Base-by-base conservation (phyloP, 2,797 vertebrate genomes). In the Arrhamphus sclerolepis region DNA sequence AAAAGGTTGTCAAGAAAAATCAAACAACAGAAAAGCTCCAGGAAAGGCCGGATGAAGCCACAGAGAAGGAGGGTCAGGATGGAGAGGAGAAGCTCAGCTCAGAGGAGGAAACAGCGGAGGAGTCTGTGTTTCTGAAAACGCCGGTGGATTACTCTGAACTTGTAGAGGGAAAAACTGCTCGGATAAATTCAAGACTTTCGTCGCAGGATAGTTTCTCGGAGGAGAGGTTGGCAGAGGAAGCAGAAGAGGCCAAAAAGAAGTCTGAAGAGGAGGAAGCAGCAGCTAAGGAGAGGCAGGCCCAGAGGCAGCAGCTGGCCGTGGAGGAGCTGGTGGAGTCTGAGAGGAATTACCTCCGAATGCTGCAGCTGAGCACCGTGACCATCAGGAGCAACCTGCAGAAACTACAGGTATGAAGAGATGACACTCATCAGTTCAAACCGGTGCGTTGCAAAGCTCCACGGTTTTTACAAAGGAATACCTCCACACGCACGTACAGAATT, bases 261-360 rank as follows among this genome's bases (percentile, higher is more conserved):
- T 41, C 22, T 0, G 60, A 68, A 1, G 67, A 88, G 1, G 84
- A 91, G 65, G 84, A 80, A 0, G 74, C 75, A 1, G 74, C 72
- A 0, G 81, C 88, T 34, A 86, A 70, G 1, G 89, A 94, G 82
- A 89, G 69, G 62, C 76, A 22, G 0, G 80, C 91, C 19, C 91
- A 93, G 70, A 94, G 88, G 11, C 96, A 95, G 89, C 67, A 46
- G 46, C 80, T 95, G 83, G 90, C 94, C 0, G 57, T 94, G 5
- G 89, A 93, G 61, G 97, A 99, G 74, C 87, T 99, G 56, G 78
- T 98, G 17, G 77, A 91, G 71, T 96, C 96, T 0, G 97, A 99
- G 89, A 88, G 80, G 80, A 95, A 92, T 77, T 99, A 95, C n/a
- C 87, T 98, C 0, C 89, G 91, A 44, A 77, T 88, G 68, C 83